These are phyloP conservation scores for Aquatica leii DNA, from an alignment of 2,888 invertebrate genomes.

Conservation along the genomic window DNA sequence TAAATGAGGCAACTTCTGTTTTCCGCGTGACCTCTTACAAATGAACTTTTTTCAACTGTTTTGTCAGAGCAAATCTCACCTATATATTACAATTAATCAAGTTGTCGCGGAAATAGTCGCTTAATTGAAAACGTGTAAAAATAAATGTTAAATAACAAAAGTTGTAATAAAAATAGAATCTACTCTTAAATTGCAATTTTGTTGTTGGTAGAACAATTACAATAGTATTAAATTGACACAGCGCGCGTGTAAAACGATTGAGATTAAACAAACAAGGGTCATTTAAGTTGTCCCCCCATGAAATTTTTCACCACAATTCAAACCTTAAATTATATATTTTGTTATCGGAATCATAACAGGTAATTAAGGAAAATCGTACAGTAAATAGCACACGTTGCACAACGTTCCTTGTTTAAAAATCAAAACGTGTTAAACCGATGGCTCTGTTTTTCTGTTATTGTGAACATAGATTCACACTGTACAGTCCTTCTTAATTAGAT, in stretches of 20 bases:
- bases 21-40: slow-evolving; percentile 59
- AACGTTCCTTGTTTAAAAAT: too few relatives aligned
- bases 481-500: too few relatives aligned
- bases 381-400: too few relatives aligned
- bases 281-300: neutral
- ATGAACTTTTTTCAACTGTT: slow-evolving; percentile 57
- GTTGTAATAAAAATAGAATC: neutral
- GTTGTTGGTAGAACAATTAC: too few relatives aligned
- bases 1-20: slow-evolving; percentile 60
- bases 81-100: slow-evolving; percentile 54
- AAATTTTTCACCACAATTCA: neutral
- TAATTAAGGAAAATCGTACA: too few relatives aligned
- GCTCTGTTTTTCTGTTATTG: too few relatives aligned
- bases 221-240: too few relatives aligned
- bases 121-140: slow-evolving; percentile 1
- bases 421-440: too few relatives aligned
- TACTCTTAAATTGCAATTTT: too few relatives aligned
- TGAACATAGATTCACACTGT: too few relatives aligned
- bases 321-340: neutral
- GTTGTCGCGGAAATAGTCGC: slow-evolving; percentile 38
- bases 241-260: neutral
- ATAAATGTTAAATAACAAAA: neutral
- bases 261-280: neutral
- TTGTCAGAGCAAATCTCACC: slow-evolving; percentile 49
- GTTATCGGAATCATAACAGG: too few relatives aligned